Evolutionary conservation across 2,113 vertebrate genomes (phyloP).

Genomic region (Sander lucioperca): DNA sequence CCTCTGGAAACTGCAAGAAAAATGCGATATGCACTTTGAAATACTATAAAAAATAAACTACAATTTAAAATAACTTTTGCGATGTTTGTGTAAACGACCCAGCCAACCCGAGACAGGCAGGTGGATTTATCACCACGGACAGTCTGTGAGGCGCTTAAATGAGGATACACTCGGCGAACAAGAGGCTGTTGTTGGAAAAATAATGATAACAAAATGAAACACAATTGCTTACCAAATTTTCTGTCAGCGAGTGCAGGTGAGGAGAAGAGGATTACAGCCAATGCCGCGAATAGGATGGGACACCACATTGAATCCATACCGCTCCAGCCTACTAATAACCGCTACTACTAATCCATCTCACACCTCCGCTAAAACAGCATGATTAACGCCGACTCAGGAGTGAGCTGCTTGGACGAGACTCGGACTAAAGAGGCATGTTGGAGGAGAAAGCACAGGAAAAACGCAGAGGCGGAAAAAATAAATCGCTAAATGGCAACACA

Average conservation of each 20-base stretch:
- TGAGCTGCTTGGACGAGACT: slow-evolving; percentile 18
- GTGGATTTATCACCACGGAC: slow-evolving; percentile 15
- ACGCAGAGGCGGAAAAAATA: not conserved
- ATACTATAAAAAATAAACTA: not conserved
- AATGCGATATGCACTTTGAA: not conserved
- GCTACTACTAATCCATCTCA: slow-evolving; percentile 68
- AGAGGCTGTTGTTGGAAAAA: not conserved
- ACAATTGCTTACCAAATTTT: slow-evolving; percentile 81
- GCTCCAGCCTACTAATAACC: slow-evolving; percentile 35
- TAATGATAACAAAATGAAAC: not conserved
- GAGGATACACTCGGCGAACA: not conserved
- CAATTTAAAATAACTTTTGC: slow-evolving; percentile 39
- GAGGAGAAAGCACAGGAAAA: not conserved
- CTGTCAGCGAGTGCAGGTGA: slow-evolving; percentile 67
- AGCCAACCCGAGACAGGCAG: not conserved
- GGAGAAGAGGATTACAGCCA: slow-evolving; percentile 74
- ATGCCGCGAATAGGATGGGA: slow-evolving; percentile 75
- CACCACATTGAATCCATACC: slow-evolving; percentile 75
- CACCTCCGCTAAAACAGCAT: slow-evolving; percentile 71
- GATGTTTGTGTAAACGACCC: not conserved
- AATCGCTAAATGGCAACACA: slow-evolving; percentile 47
- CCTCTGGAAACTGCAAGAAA: not conserved
- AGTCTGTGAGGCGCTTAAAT: not conserved
- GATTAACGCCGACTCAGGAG: slow-evolving; percentile 19
- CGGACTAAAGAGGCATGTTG: slow-evolving; percentile 39